Percentiles rank a stretch among this genome's conserved stretches.
Evolutionary conservation across 2,797 vertebrate genomes (phyloP).

Genomic region (Gephyroberyx darwinii): DNA sequence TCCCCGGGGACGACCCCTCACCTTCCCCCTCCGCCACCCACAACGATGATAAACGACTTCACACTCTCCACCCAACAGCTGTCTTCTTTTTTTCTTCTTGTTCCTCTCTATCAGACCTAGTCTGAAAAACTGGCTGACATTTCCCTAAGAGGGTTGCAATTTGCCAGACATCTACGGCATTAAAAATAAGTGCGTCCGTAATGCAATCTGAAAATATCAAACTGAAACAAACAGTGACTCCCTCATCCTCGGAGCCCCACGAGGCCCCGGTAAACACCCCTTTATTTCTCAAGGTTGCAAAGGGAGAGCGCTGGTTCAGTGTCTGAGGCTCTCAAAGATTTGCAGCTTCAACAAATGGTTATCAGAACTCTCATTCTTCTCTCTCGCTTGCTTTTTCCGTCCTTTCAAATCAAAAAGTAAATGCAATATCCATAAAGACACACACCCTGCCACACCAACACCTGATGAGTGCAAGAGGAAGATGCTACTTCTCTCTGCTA

Average conservation of each 20-base stretch:
- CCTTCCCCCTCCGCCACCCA: slow-evolving; percentile 43
- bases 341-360: slow-evolving; percentile 34
- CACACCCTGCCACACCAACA: slow-evolving; percentile 13
- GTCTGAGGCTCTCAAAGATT: slow-evolving; percentile 3
- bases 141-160: slow-evolving; percentile 35
- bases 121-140: slow-evolving; percentile 1
- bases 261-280: slow-evolving; percentile 16
- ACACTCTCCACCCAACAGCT: slow-evolving; percentile 63
- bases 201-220: slow-evolving; percentile 51
- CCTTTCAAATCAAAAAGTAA: slow-evolving; percentile 25
- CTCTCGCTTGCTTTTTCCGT: slow-evolving; percentile 17
- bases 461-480: slow-evolving; percentile 4
- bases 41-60: slow-evolving; percentile 69
- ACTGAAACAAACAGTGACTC: slow-evolving; percentile 55
- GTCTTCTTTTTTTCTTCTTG: slow-evolving; percentile 30
- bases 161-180: slow-evolving; percentile 39
- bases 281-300: slow-evolving; percentile 11
- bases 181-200: slow-evolving; percentile 44
- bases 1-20: slow-evolving; percentile 58
- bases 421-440: neutral
- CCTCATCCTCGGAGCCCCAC: slow-evolving; percentile 7
- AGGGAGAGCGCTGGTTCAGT: neutral
- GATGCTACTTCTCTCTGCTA: no score
- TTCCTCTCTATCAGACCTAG: slow-evolving; percentile 24
- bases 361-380: slow-evolving; percentile 19